Conservation (phyloP, 2,888 invertebrate species). For the Penaeus monodon region DNA sequence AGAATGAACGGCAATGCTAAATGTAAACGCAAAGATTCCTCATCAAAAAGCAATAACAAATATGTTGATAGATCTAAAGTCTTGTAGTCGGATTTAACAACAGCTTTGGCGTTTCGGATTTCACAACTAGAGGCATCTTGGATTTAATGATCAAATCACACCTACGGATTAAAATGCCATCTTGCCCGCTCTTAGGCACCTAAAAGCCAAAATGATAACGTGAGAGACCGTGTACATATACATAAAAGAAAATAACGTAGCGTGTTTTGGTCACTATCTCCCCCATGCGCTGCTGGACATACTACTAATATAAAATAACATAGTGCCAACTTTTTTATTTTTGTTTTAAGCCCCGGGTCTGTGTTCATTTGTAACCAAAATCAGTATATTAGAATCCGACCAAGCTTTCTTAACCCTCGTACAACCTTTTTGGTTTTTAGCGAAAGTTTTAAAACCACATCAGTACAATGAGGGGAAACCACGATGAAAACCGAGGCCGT, state of each 20-base stretch:
- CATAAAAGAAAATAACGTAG: background rate
- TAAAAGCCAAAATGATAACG: too few relatives aligned
- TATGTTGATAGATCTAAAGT: too few relatives aligned
- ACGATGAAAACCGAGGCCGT: background rate
- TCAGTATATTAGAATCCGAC: conserved; percentile 17
- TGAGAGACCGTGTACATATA: too few relatives aligned
- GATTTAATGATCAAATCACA: too few relatives aligned
- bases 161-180: too few relatives aligned
- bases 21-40: too few relatives aligned
- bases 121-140: too few relatives aligned
- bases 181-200: too few relatives aligned
- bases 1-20: too few relatives aligned
- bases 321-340: conserved; percentile 36
- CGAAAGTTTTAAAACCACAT: background rate
- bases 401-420: conserved; percentile 28
- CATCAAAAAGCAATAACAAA: too few relatives aligned
- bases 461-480: conserved; percentile 38
- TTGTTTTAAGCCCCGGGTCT: conserved; percentile 20
- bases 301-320: conserved; percentile 36
- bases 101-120: too few relatives aligned
- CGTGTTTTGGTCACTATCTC: conserved; percentile 6
- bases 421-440: conserved; percentile 1
- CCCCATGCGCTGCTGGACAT: conserved; percentile 23
- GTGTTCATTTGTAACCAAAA: conserved; percentile 30
- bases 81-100: too few relatives aligned